Conservation (phyloP, 2,888 invertebrate species). For the Lasioglossum marginatum region DNA sequence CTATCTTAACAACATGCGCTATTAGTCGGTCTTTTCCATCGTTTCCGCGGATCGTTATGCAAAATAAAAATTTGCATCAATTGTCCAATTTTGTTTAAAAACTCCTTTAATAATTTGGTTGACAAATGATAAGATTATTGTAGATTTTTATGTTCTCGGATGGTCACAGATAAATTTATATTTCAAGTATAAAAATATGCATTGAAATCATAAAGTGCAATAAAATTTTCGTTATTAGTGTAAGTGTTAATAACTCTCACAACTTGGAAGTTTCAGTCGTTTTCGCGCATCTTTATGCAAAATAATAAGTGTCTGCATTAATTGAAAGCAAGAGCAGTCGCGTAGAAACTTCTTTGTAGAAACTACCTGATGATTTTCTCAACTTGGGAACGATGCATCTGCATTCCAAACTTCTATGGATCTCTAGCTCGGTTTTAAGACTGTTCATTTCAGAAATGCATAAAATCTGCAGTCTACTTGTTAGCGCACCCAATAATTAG, state of each 20-base stretch:
- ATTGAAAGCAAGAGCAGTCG: background rate
- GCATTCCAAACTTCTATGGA: background rate
- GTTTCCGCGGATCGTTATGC: background rate
- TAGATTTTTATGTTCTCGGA: no score
- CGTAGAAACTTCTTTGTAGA: background rate
- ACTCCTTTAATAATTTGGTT: no score
- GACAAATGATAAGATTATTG: no score
- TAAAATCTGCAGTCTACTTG: background rate
- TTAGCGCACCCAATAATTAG: slow-evolving; percentile 6
- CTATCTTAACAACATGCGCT: background rate
- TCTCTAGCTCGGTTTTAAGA: background rate
- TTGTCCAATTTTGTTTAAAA: no score
- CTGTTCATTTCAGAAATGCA: background rate
- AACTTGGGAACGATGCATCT: background rate
- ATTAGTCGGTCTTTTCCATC: background rate
- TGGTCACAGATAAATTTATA: no score
- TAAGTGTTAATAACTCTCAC: no score
- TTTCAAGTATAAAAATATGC: no score
- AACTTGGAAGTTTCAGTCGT: no score
- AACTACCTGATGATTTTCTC: background rate
- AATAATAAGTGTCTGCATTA: background rate
- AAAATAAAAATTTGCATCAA: no score
- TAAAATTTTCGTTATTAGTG: no score
- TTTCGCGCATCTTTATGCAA: background rate
- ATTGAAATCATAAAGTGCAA: no score